Conservation (phyloP, 1,140 invertebrate genomes). For the Drosophila pachea region DNA sequence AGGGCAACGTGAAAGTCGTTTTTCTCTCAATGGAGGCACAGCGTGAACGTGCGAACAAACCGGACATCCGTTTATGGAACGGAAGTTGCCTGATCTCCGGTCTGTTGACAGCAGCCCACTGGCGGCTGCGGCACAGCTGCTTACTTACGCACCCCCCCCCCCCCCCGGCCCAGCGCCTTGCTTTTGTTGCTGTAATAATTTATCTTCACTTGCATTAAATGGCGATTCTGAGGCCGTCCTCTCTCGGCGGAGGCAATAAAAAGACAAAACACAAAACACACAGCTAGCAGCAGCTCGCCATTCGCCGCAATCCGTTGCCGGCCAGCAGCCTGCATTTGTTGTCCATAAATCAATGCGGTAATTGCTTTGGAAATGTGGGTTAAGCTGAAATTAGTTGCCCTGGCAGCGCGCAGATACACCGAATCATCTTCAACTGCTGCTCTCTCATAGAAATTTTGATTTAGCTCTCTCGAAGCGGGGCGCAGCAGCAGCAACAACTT, state of each 20-base stretch:
- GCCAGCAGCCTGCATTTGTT: conserved; percentile 19
- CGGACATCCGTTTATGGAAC: conserved; percentile 71
- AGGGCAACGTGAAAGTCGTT: conserved; percentile 4
- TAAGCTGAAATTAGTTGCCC: conserved; percentile 72
- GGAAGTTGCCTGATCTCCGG: conserved; percentile 73
- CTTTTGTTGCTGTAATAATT: conserved; percentile 59
- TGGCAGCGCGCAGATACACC: conserved; percentile 29
- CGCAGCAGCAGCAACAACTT: conserved; percentile 52
- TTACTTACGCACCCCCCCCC: background rate
- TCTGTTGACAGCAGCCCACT: conserved; percentile 54
- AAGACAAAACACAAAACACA: conserved; percentile 14
- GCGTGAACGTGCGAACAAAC: conserved; percentile 73
- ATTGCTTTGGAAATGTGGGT: conserved; percentile 68
- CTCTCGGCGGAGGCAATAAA: conserved; percentile 47
- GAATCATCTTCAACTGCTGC: conserved; percentile 36
- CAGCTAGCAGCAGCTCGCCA: no score
- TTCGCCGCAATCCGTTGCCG: conserved; percentile 36
- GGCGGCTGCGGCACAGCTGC: background rate
- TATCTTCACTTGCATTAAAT: conserved; percentile 68
- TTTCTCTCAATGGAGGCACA: conserved; percentile 37
- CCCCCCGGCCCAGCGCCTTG: background rate
- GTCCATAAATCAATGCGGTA: conserved; percentile 66
- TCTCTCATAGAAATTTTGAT: conserved; percentile 64
- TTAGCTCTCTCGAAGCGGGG: conserved; percentile 68
- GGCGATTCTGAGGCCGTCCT: conserved; percentile 51